Evolutionary conservation across 2,113 vertebrate genomes (phyloP), one percentile per base, ranked within the genome.

Genomic region (Leptodactylus fuscus): DNA sequence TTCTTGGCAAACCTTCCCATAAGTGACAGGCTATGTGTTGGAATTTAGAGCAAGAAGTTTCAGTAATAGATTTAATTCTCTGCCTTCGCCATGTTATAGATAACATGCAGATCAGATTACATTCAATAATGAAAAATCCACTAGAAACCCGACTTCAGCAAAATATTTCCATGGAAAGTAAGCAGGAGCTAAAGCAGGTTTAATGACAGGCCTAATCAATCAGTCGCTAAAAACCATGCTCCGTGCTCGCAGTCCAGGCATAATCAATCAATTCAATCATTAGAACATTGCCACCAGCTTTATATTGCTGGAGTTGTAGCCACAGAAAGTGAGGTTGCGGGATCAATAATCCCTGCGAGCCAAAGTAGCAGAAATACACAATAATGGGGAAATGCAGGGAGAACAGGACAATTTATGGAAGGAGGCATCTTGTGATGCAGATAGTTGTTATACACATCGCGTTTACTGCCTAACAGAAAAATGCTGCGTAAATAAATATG

Each of bases 261-360:
- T 86, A 73, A 81, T 86, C 77, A 86, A 86, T 86, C 84, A 71
- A 51, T 46, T 10, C 49, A 48, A 86, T 81, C 84, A 60, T 86
- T 86, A 86, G 51, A 60, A 73, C 62, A 51, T 81, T 48, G 84
- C 84, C 84, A 58, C n/a, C 58, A 71, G 84, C 48, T 73, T 81
- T 86, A 71, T 85, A 85, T 70, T 60, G 77, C 62, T 32, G 49
- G n/a, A 85, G 84, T 48, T 81, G 84, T 60, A 44, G 60, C 62
- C n/a, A 48, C 76, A 58, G 65, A 85, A 79, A 79, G 76, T 62
- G 77, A 85, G 51, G 62, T 53, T 77, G 27, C 36, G 16, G 22
- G 51, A 81, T 85, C 67, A 79, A 85, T 85, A 85, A 81, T 44
- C 49, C 49, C 84, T 36, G 76, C 49, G 9, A 60, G 49, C n/a